phyloP scores from a whole-genome alignment of 1,140 invertebrate genomes.

The Ditylenchus dipsaci region DNA sequence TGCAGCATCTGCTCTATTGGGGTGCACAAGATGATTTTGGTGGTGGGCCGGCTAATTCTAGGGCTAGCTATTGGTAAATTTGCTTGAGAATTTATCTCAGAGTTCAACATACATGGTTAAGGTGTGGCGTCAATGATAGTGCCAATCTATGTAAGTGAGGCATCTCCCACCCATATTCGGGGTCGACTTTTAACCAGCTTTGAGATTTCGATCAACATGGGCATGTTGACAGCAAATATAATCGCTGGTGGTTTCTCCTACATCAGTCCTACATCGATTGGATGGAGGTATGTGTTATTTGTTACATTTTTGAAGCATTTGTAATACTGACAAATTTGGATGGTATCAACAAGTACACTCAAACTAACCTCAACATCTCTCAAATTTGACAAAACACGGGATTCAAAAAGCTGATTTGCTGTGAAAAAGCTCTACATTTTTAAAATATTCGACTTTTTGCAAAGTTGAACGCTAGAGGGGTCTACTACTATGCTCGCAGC shows the following conservation, averaged over 20 bases:
- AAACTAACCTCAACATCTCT: too few relatives aligned
- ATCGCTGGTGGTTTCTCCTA: conserved; percentile 64
- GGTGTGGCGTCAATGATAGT: conserved; percentile 67
- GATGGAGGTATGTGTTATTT: conserved; percentile 64
- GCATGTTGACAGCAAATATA: conserved; percentile 64
- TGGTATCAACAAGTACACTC: too few relatives aligned
- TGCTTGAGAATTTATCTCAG: too few relatives aligned
- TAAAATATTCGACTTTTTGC: too few relatives aligned
- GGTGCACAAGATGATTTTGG: conserved; percentile 60
- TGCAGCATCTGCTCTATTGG: conserved; percentile 64
- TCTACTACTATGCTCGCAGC: too few relatives aligned
- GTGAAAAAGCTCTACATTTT: too few relatives aligned
- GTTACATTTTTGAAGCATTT: background rate
- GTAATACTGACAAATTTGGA: too few relatives aligned
- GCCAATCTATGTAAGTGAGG: conserved; percentile 67
- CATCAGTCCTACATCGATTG: conserved; percentile 58
- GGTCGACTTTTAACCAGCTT: conserved; percentile 66
- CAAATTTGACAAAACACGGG: too few relatives aligned
- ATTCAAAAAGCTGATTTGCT: too few relatives aligned
- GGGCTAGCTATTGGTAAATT: conserved; percentile 65
- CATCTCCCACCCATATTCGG: conserved; percentile 62
- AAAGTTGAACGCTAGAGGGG: too few relatives aligned
- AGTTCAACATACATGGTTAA: too few relatives aligned
- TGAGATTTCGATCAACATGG: conserved; percentile 65
- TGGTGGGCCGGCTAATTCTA: conserved; percentile 64